Base-by-base conservation (phyloP, 2,888 invertebrate genomes). In the Lottia scabra region DNA sequence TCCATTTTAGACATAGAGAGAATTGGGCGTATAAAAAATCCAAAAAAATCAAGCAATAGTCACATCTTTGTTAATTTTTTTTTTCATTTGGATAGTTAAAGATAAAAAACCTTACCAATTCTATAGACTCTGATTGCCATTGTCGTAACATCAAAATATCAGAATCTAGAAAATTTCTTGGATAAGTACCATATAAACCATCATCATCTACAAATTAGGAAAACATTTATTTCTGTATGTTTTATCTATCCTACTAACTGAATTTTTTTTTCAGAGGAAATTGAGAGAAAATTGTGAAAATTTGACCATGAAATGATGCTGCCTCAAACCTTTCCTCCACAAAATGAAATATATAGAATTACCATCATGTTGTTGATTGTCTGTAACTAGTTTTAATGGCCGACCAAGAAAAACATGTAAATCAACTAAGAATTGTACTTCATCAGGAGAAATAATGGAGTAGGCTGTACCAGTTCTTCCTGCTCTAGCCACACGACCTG, bases 371-470 rank as follows among this genome's bases (percentile, higher is more conserved):
- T 72, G 70, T 44, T 79, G 77, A 2, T 70, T 74, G 10, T 76
- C 45, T 0, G 81, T 77, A 16, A 81, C 82, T 30, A 77, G 65
- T 15, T 92, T 92, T 1, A 98, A 91, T 0, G 94, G 92, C 68
- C 93, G 92, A 48, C 96, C 97, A 68, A 99, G 92, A 90, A 99
- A 99, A 78, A 99, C 91, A 88, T 97, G 96, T 67, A 99, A 91
- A 90, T 99, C 99, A n/a, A 98, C 88, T 8, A 99, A 90, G 89
- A 96, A 97, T 0, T 99, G 94, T 65, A 95, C 92, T 89, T 99
- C 99, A 75, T 99, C 98, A 0, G 95, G 94, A 0, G 95, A 92
- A 44, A 99, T 92, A 56, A 99, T 92, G 0, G 97, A 98, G 89
- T 94, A 96, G 0, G 99, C 98, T 0, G 93, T 94, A 45, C 99